Evolutionary conservation across 2,113 vertebrate species (phyloP), one percentile per base, ranked within the genome.

Genomic region (Chrysemys picta): DNA sequence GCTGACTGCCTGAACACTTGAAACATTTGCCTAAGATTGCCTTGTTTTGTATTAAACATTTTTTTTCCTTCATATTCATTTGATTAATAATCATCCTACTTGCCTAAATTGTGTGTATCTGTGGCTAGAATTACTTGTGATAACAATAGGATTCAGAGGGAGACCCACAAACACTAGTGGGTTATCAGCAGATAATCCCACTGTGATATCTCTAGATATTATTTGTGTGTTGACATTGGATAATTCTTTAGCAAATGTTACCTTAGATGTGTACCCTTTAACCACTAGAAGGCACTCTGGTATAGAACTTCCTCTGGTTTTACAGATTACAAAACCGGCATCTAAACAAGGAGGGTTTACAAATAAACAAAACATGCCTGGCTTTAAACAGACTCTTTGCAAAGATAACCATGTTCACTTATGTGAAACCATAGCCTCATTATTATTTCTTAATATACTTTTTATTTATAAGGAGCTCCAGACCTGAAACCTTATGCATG

Each of bases 261-360:
- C 76, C 21, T 79, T 85, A 54, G 45, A 10, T 78, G 52, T 85
- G n/a, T 81, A 16, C 57, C 8, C 82, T 5, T 5, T 27, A 65
- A 7, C 97, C 98, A 89, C 97, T 98, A 98, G 97, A 96, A 96
- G 98, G 98, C 96, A 89, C 97, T 97, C 90, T 95, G 87, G 97
- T 94, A 98, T 98, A 85, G 97, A 94, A 27, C n/a, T 90, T 96
- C 54, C 57, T 38, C 11, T 76, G 65, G 27, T 21, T 80, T 22
- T 38, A 21, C 54, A 22, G 78, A 17, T 89, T 8, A 2, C 65
- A 27, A 83, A 54, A 9, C 10, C 6, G 42, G 29, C 54, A 29
- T 47, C 62, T 1, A 3, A 38, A 42, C 4, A 49, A 31, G 69
- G 49, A 13, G 17, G n/a, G 31, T 42, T 42, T 42, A 42, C 3